Conservation (phyloP, 2,113 vertebrate species). For the Albula goreensis region DNA sequence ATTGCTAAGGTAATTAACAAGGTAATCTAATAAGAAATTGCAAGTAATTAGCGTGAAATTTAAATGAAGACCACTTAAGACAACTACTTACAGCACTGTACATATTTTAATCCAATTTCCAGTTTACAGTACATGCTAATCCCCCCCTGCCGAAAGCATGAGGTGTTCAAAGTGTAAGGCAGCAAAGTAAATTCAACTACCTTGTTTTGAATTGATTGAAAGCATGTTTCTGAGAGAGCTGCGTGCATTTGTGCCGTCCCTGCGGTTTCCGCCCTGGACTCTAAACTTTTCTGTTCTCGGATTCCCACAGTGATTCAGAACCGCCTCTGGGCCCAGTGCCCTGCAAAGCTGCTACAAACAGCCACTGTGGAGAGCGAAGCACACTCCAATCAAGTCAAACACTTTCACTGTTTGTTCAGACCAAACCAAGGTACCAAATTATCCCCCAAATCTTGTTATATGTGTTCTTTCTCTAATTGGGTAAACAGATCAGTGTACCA, state of each 20-base stretch:
- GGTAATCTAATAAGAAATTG: not conserved
- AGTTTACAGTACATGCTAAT: not conserved
- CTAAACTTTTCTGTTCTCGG: not conserved
- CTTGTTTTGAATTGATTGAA: not conserved
- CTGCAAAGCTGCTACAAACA: not conserved
- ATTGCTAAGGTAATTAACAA: not conserved
- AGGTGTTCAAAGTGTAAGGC: not conserved
- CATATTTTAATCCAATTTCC: not conserved
- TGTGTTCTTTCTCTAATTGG: constrained; percentile 16
- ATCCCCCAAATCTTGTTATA: not conserved
- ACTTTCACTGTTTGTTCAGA: not conserved
- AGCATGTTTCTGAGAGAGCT: not conserved
- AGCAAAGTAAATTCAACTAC: not conserved
- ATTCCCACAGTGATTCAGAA: not conserved
- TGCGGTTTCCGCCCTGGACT: not conserved
- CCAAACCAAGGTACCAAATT: not conserved
- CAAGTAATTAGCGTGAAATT: not conserved
- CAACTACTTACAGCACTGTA: not conserved
- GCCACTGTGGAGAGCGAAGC: not conserved
- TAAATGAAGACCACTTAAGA: not conserved
- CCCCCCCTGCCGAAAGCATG: not conserved
- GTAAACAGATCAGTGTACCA: constrained; percentile 14
- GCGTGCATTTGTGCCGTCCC: not conserved
- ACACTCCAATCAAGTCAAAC: not conserved
- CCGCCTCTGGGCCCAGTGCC: not conserved